Evolutionary conservation across 2,113 vertebrate genomes (phyloP).

Genomic region (Heterotis niloticus): DNA sequence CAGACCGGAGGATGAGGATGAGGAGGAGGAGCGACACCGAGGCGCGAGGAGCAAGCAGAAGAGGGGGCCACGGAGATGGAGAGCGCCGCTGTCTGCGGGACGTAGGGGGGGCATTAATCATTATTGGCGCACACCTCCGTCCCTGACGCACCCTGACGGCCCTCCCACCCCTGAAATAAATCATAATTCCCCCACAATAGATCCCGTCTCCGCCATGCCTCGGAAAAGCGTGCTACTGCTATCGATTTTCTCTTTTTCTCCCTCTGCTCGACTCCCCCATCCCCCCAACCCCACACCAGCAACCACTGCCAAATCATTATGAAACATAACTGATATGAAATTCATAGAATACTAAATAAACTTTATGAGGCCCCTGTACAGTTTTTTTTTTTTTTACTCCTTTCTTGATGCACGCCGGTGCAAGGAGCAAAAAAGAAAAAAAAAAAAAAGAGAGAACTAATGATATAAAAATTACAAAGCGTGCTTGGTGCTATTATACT

Average conservation of each 20-base stretch:
- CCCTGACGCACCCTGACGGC: slow-evolving; percentile 80
- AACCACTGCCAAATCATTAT: slow-evolving; percentile 83
- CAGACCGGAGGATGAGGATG: slow-evolving; percentile 9
- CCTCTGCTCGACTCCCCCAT: slow-evolving; percentile 52
- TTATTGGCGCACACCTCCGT: slow-evolving; percentile 97
- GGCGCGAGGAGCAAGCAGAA: slow-evolving; percentile 17
- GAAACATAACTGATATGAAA: slow-evolving; percentile 98
- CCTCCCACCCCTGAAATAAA: slow-evolving; percentile 93
- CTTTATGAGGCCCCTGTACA: slow-evolving; percentile 86
- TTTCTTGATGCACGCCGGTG: slow-evolving; percentile 79
- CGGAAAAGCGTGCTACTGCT: slow-evolving; percentile 93
- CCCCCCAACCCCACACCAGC: slow-evolving; percentile 50
- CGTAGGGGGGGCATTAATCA: slow-evolving; percentile 87
- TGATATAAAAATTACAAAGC: slow-evolving; percentile 98
- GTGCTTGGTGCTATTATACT: slow-evolving; percentile 91
- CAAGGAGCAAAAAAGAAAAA: slow-evolving; percentile 31
- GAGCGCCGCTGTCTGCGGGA: slow-evolving; percentile 51
- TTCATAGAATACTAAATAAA: slow-evolving; percentile 99
- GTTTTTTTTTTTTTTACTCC: slow-evolving; percentile 34
- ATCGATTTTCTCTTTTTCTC: slow-evolving; percentile 83
- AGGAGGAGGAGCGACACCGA: neutral
- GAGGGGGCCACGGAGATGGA: slow-evolving; percentile 27
- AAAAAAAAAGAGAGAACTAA: slow-evolving; percentile 88
- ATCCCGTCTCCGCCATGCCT: slow-evolving; percentile 88
- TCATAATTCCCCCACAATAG: slow-evolving; percentile 99